Base-by-base conservation (phyloP, 2,113 vertebrate genomes). In the Pseudolaguvia tuberculata region DNA sequence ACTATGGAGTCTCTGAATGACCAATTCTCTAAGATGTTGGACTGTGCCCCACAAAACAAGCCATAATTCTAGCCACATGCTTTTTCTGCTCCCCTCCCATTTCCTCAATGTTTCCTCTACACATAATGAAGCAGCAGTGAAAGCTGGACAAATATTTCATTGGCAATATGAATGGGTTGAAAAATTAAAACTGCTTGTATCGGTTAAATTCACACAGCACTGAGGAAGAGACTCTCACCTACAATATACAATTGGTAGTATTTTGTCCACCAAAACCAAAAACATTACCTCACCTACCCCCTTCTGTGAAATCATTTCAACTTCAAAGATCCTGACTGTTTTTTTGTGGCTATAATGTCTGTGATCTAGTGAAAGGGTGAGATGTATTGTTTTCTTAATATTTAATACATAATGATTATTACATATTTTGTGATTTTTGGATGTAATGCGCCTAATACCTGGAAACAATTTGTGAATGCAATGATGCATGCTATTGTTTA, bases 301-400 rank as follows among this genome's bases (percentile, higher is more conserved):
- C 81, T 81, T 66, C 84, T 84, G 85, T 71, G 77, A 84, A 87
- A 85, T 85, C 84, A 86, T 86, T 82, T 79, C 75, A 25, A 83
- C 79, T 85, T 86, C 85, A 87, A 86, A 84, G 83, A n/a, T 12
- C 52, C 56, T 8, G n/a, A 78, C 77, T 80, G 76, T 84, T 85
- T 58, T n/a, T 84, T 76, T 55, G 63, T 70, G 73, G n/a, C 62
- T 70, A 78, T 78, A 73, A 62, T 45, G 45, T 70, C 71, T 81
- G 76, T 82, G 79, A 77, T 76, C 62, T 72, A 71, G 55, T 23
- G 50, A 62, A 27, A 45, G n/a, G 47, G 21, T 12, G 53, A 61
- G 50, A 74, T 75, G 80, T 77, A 66, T 78, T 82, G 77, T 86
- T 81, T 78, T 82, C 82, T 82, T 62, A 73, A 81, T 81, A 79